These are phyloP conservation scores for Drosophila grimshawi DNA, from an alignment of 1,140 invertebrate genomes.

Conservation along the genomic window DNA sequence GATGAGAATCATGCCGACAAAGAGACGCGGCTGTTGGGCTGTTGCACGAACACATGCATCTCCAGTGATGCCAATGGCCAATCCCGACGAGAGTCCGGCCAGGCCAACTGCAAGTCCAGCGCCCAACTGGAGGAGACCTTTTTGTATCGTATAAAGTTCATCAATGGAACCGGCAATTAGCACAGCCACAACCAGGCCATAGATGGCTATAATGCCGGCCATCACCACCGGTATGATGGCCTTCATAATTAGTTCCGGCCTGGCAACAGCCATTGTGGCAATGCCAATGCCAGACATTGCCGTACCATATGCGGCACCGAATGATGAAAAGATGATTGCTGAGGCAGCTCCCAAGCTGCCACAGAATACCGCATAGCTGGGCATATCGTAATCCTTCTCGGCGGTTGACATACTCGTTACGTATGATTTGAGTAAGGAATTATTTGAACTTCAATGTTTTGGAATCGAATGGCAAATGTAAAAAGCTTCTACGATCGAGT, in stretches of 20 bases:
- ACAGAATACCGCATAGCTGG: conserved; percentile 90
- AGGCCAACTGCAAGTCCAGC: conserved; percentile 96
- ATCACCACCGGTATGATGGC: conserved; percentile 74
- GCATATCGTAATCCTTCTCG: conserved; percentile 54
- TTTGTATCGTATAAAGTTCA: conserved; percentile 86
- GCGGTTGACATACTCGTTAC: conserved; percentile 29
- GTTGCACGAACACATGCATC: conserved; percentile 96
- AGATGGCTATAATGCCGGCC: conserved; percentile 87
- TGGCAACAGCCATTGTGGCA: conserved; percentile 43
- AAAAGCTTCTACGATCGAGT: neutral
- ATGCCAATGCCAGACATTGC: conserved; percentile 62
- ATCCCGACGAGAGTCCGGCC: conserved; percentile 94
- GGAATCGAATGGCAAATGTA: neutral
- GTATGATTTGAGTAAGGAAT: neutral
- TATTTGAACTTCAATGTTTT: neutral
- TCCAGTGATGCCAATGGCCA: conserved; percentile 96
- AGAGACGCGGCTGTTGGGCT: conserved; percentile 95
- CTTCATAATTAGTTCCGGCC: conserved; percentile 68
- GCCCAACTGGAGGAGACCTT: conserved; percentile 94
- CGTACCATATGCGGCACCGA: conserved; percentile 66
- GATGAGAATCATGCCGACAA: conserved; percentile 98
- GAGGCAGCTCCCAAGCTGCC: conserved; percentile 98
- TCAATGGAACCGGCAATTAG: conserved; percentile 91
- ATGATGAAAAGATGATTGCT: conserved; percentile 93
- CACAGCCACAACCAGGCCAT: conserved; percentile 96